These are phyloP conservation scores for Sebastes iracundus DNA, from an alignment of 2,797 vertebrate species.

Conservation along the genomic window DNA sequence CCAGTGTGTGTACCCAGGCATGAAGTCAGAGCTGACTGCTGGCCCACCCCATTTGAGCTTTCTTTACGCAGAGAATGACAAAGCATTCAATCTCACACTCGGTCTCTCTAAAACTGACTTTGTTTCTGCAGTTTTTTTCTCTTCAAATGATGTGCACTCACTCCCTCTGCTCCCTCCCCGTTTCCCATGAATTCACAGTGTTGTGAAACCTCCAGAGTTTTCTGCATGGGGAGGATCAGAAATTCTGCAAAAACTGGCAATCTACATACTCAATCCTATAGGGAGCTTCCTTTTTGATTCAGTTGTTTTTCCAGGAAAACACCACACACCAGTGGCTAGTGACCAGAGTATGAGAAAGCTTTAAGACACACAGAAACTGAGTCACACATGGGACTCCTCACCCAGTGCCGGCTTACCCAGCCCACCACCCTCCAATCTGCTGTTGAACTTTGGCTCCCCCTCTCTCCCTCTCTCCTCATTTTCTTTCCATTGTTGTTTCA, in stretches of 20 bases:
- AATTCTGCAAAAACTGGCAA: neutral
- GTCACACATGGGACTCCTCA: slow-evolving; percentile 34
- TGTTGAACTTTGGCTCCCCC: slow-evolving; percentile 49
- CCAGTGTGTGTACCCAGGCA: slow-evolving; percentile 59
- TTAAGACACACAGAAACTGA: slow-evolving; percentile 30
- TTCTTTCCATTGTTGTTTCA: slow-evolving; percentile 61
- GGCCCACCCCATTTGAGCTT: slow-evolving; percentile 18
- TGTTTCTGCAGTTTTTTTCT: neutral
- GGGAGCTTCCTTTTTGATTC: slow-evolving; percentile 20
- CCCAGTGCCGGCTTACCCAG: slow-evolving; percentile 24
- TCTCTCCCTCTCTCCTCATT: neutral
- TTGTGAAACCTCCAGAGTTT: slow-evolving; percentile 40
- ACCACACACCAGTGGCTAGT: slow-evolving; percentile 9
- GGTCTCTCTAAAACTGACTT: slow-evolving; percentile 38
- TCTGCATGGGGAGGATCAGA: slow-evolving; percentile 2
- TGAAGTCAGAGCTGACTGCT: slow-evolving; percentile 64
- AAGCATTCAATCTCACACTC: slow-evolving; percentile 47
- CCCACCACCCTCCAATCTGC: slow-evolving; percentile 39
- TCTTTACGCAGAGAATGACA: slow-evolving; percentile 36
- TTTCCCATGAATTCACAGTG: slow-evolving; percentile 25
- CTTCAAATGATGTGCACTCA: neutral
- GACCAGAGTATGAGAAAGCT: slow-evolving; percentile 44
- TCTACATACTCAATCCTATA: neutral
- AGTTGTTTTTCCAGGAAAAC: slow-evolving; percentile 39
- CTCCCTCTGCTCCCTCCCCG: neutral